Percentiles rank a stretch among this genome's conserved stretches.
Conservation (phyloP, 1,140 invertebrate genomes). For the Cydia fagiglandana region DNA sequence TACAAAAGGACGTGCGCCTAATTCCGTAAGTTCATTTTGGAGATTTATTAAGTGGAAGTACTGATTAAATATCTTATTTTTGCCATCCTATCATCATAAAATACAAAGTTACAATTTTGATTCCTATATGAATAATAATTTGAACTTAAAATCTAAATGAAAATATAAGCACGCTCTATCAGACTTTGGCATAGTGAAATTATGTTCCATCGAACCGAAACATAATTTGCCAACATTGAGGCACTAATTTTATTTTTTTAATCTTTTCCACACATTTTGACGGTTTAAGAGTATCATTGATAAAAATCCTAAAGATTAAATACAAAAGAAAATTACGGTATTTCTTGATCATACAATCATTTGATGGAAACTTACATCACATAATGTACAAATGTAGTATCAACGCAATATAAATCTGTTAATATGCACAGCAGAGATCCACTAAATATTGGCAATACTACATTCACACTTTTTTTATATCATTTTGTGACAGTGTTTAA, state of each 20-base stretch:
- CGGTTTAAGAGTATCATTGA: slow-evolving; percentile 6
- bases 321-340: background rate
- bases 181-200: slow-evolving; percentile 47
- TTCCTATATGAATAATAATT: slow-evolving; percentile 17
- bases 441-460: background rate
- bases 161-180: slow-evolving; percentile 43
- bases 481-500: background rate
- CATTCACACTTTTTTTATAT: background rate
- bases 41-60: background rate
- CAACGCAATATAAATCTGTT: background rate
- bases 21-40: background rate
- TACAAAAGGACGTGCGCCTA: no score
- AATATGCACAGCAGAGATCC: background rate
- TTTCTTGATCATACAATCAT: background rate
- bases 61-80: background rate
- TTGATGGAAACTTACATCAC: background rate
- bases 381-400: background rate
- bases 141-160: slow-evolving; percentile 40
- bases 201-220: slow-evolving; percentile 33
- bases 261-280: slow-evolving; percentile 17
- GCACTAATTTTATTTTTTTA: slow-evolving; percentile 38
- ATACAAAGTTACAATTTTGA: slow-evolving; percentile 36
- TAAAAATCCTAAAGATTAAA: background rate
- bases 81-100: slow-evolving; percentile 9
- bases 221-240: slow-evolving; percentile 38